These are phyloP conservation scores for Tetrao urogallus DNA, from an alignment of 2,113 vertebrate species.

Conservation along the genomic window DNA sequence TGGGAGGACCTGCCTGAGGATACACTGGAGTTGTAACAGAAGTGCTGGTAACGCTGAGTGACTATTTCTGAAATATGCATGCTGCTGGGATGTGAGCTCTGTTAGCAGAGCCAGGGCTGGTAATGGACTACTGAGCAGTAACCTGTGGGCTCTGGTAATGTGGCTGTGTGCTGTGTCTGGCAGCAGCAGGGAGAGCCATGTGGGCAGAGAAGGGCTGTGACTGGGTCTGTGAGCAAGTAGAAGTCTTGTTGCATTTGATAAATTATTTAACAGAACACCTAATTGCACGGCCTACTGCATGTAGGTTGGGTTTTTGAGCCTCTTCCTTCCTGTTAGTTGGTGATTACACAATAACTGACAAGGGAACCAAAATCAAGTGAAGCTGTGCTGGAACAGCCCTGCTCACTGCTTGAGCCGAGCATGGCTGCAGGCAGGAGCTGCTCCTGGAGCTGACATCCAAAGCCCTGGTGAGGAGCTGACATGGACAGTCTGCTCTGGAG, in stretches of 20 bases:
- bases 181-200: not conserved
- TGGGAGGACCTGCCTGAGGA: not conserved
- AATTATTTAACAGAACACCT: not conserved
- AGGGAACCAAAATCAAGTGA: fast-evolving
- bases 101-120: not conserved
- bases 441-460: fast-evolving
- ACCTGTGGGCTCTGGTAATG: fast-evolving
- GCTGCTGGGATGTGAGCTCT: not conserved
- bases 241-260: not conserved
- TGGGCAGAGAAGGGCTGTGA: not conserved
- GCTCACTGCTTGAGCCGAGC: not conserved
- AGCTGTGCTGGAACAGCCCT: not conserved
- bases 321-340: slow-evolving; percentile 52
- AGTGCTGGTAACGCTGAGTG: not conserved
- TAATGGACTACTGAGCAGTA: no score
- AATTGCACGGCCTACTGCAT: fast-evolving
- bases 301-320: not conserved
- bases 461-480: not conserved
- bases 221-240: not conserved
- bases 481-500: fast-evolving
- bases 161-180: fast-evolving
- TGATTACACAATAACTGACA: slow-evolving; percentile 17
- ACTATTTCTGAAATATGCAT: not conserved
- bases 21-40: not conserved
- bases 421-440: not conserved